Conservation (phyloP, 2,888 invertebrate species). For the Heteropelma amictum region DNA sequence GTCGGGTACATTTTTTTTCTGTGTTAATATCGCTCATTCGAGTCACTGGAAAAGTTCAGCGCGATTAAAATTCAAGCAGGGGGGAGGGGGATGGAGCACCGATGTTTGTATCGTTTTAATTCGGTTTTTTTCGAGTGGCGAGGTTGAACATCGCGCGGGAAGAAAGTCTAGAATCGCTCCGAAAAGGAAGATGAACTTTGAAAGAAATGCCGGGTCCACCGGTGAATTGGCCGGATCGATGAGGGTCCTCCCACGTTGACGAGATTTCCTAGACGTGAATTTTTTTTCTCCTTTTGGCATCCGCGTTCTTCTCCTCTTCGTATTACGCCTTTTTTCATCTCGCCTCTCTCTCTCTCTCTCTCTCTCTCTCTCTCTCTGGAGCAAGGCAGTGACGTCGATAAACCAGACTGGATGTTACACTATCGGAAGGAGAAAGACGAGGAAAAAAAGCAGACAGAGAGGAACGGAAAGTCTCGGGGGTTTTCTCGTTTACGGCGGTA, state of each 20-base stretch:
- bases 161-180: slow-evolving; percentile 20
- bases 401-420: slow-evolving; percentile 65
- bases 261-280: slow-evolving; percentile 25
- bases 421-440: slow-evolving; percentile 56
- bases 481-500: slow-evolving; percentile 30
- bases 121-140: neutral
- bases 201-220: slow-evolving; percentile 30
- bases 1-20: slow-evolving; percentile 24
- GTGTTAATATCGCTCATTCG: slow-evolving; percentile 41
- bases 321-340: slow-evolving; percentile 2
- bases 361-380: slow-evolving; percentile 57
- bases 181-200: slow-evolving; percentile 33
- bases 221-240: slow-evolving; percentile 38
- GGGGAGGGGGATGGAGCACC: neutral
- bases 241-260: slow-evolving; percentile 31
- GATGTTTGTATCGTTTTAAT: slow-evolving; percentile 29
- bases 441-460: slow-evolving; percentile 53
- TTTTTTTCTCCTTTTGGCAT: neutral
- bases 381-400: slow-evolving; percentile 31
- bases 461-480: slow-evolving; percentile 62
- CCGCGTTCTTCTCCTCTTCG: neutral
- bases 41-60: slow-evolving; percentile 14
- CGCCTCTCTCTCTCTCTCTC: slow-evolving; percentile 46
- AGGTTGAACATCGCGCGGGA: neutral
- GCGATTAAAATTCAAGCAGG: slow-evolving; percentile 40